Evolutionary conservation across 2,113 vertebrate genomes (phyloP).

Genomic region (Leucoraja erinaceus): DNA sequence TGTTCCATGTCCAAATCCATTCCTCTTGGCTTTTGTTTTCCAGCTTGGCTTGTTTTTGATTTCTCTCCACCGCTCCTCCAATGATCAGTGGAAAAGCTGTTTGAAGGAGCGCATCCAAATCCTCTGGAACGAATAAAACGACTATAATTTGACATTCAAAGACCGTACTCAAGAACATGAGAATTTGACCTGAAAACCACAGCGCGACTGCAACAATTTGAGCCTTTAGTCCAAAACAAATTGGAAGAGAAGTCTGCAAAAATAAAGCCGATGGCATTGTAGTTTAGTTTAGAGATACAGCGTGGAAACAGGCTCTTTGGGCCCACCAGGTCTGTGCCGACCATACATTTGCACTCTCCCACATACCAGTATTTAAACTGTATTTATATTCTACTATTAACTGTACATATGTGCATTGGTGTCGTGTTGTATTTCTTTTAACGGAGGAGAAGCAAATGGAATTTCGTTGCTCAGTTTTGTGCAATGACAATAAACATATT

Average conservation of each 20-base stretch:
- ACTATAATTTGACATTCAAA: neutral
- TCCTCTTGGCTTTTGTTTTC: neutral
- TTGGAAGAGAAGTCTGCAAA: neutral
- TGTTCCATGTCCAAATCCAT: neutral
- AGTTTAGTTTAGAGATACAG: too few relatives aligned
- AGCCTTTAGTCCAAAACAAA: neutral
- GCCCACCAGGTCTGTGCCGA: too few relatives aligned
- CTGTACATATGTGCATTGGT: too few relatives aligned
- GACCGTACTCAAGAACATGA: neutral
- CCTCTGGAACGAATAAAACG: neutral
- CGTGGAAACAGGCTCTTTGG: too few relatives aligned
- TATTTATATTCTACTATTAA: too few relatives aligned
- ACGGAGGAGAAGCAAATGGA: too few relatives aligned
- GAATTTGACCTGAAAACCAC: neutral
- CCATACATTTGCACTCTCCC: too few relatives aligned
- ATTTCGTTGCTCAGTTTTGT: too few relatives aligned
- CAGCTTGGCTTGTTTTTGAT: neutral
- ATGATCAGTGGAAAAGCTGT: neutral
- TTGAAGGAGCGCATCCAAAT: neutral
- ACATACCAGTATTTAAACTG: too few relatives aligned
- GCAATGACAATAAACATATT: too few relatives aligned
- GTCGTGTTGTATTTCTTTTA: too few relatives aligned
- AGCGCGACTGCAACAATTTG: neutral
- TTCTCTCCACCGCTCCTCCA: neutral
- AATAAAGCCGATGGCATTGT: neutral